phyloP scores from a whole-genome alignment of 2,113 vertebrate species.

The Pygoscelis adeliae region DNA sequence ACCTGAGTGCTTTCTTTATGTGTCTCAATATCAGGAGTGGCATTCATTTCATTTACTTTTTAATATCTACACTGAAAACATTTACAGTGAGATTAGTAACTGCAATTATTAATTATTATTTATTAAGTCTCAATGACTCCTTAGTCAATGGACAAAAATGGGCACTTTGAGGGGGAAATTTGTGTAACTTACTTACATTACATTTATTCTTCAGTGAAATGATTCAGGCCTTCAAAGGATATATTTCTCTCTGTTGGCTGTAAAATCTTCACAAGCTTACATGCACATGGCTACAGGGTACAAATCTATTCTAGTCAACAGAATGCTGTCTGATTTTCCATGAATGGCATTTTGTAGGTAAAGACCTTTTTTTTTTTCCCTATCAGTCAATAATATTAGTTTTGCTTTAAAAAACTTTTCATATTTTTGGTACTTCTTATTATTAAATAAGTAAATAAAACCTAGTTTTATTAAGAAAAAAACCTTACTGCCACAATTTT shows the following conservation, averaged over 20 bases:
- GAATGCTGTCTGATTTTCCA: not conserved
- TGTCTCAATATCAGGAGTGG: fast-evolving
- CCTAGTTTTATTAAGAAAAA: not conserved
- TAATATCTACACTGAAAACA: not conserved
- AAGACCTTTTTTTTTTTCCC: not conserved
- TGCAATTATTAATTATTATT: not conserved
- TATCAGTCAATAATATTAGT: fast-evolving
- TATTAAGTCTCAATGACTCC: not conserved
- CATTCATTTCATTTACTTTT: not conserved
- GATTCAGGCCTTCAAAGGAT: not conserved
- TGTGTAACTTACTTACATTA: not conserved
- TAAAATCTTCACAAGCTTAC: not conserved
- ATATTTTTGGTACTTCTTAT: fast-evolving
- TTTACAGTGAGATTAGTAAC: not conserved
- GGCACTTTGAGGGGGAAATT: not conserved
- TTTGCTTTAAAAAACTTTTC: not conserved
- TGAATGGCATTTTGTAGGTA: not conserved
- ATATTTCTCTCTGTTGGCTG: not conserved
- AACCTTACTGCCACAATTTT: not conserved
- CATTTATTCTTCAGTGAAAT: not conserved
- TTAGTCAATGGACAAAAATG: not conserved
- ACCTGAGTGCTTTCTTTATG: not conserved
- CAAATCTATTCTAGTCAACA: not conserved
- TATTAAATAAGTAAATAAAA: not conserved
- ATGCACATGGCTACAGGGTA: not conserved